Percentiles rank a stretch among this genome's conserved stretches.
phyloP scores from a whole-genome alignment of 1,140 invertebrate species.

The Drosophila arizonae region DNA sequence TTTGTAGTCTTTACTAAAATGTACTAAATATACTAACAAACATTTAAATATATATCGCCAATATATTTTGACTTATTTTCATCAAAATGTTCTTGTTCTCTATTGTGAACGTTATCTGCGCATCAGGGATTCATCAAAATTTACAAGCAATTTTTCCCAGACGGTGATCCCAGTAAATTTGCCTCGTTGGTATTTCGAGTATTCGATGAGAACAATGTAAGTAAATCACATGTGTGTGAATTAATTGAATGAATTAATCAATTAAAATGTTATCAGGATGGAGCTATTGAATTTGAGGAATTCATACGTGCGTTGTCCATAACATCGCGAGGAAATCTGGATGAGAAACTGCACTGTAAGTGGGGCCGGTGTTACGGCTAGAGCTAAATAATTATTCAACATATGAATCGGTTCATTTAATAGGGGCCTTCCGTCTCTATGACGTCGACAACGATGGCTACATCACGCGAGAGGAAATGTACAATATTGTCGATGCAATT shows the following conservation, averaged over 20 bases:
- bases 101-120: neutral
- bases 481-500: slow-evolving; percentile 98
- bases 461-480: slow-evolving; percentile 98
- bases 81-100: neutral
- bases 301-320: slow-evolving; percentile 97
- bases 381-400: neutral
- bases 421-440: slow-evolving; percentile 98
- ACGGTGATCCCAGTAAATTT: slow-evolving; percentile 99
- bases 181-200: slow-evolving; percentile 98
- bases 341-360: slow-evolving; percentile 98
- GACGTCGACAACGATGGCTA: slow-evolving; percentile 99
- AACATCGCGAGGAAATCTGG: slow-evolving; percentile 96
- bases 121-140: slow-evolving; percentile 98
- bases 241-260: neutral
- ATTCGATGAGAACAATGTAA: slow-evolving; percentile 99
- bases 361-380: neutral
- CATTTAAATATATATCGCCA: too few species aligned
- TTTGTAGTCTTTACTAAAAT: too few species aligned
- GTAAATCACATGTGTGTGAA: slow-evolving; percentile 74
- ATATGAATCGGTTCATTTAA: neutral
- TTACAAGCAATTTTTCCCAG: slow-evolving; percentile 99
- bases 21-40: too few species aligned
- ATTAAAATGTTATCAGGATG: slow-evolving; percentile 87
- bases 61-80: slow-evolving; percentile 16
- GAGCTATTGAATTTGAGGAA: slow-evolving; percentile 98